phyloP scores from a whole-genome alignment of 1,140 invertebrate genomes.

The Drosophila arizonae region DNA sequence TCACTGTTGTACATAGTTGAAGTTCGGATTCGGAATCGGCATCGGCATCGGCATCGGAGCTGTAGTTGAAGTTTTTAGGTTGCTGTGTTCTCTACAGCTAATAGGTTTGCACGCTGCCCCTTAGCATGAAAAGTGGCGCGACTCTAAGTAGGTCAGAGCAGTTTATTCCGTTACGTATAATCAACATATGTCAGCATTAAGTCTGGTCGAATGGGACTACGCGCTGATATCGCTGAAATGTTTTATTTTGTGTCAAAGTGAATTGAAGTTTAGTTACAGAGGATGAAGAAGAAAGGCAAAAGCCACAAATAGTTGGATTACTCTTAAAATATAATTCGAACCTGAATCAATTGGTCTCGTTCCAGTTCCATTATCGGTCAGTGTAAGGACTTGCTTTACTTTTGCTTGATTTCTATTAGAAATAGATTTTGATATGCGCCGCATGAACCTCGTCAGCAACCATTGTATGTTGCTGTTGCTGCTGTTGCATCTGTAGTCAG shows the following conservation, averaged over 20 bases:
- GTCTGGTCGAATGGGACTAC: no score
- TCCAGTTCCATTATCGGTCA: no score
- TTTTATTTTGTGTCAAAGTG: no score
- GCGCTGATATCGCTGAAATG: no score
- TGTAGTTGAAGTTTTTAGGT: constrained; percentile 14
- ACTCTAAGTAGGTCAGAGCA: background rate
- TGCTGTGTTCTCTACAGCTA: background rate
- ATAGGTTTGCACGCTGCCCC: constrained; percentile 5
- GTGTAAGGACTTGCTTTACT: no score
- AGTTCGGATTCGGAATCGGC: no score
- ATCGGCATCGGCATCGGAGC: background rate
- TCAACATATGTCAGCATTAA: background rate
- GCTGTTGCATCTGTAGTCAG: constrained; percentile 4
- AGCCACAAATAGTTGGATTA: no score
- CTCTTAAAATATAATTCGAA: no score
- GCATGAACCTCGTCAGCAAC: constrained; percentile 21
- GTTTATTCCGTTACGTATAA: background rate
- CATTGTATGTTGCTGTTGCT: background rate
- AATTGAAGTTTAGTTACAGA: no score
- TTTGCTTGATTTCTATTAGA: no score
- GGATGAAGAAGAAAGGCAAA: no score
- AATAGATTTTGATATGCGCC: background rate
- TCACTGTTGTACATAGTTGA: background rate
- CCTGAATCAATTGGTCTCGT: no score
- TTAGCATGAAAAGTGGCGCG: constrained; percentile 6